Base-by-base conservation (phyloP, 2,113 vertebrate species). In the Aptenodytes forsteri region DNA sequence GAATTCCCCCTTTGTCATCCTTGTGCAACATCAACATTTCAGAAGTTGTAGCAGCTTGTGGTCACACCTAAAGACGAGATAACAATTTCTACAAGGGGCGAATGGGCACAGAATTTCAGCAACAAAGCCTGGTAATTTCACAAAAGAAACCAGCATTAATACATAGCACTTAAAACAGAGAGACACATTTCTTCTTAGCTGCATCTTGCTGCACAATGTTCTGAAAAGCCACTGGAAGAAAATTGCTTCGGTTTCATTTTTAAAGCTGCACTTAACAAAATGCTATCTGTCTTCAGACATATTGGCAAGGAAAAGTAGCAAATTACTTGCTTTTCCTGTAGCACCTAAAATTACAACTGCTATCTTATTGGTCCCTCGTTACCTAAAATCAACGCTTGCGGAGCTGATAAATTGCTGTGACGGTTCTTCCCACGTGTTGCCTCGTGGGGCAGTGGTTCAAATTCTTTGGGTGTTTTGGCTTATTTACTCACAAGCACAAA, bases 241-340 rank as follows among this genome's bases (percentile, higher is more conserved):
- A 98, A 98, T 72, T 84, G 96, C 95, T 97, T 90, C 83, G 84
- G 89, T 97, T 98, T 98, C 96, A 92, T 75, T 96, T 97, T 94
- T 88, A 96, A 90, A 97, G 94, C 96, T 79, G 95, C 85, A 83
- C 91, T 97, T 97, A 94, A 89, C 86, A 94, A 95, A 97, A 96
- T 65, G 44, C 88, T 42, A 93, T 88, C 87, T 25, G 50, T 97
- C 95, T 94, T 90, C 93, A 71, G 89, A 58, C 75, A 77, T 34
- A 72, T 0, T 32, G 92, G 86, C 64, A 66, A 83, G 54, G 46
- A 58, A 78, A 88, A 94, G 25, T 7, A 93, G 92, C 75, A n/a
- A 71, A 94, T 55, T 25, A 58, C 40, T 62, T 81, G 83, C 72
- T 92, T 86, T 58, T 93, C 90, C 94, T 83, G 47, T 16, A 75